Conservation (phyloP, 1,140 invertebrate species). For the Paraescarpia echinospica region DNA sequence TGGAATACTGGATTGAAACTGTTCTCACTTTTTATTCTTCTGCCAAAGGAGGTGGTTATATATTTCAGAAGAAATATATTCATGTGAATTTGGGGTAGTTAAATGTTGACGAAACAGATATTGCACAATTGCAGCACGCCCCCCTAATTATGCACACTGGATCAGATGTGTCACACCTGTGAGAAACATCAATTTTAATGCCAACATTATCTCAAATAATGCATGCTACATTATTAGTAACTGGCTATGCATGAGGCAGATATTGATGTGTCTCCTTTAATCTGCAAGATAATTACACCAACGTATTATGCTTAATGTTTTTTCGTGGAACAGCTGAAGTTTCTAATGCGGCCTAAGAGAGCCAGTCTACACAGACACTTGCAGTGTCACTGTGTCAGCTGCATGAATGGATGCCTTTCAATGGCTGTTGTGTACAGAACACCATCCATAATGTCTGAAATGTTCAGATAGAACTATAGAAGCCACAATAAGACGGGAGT, state of each 20-base stretch:
- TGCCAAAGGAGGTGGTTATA: not conserved
- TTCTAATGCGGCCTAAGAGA: not conserved
- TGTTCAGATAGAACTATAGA: not conserved
- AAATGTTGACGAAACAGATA: not conserved
- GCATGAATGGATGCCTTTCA: not conserved
- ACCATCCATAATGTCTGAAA: not conserved
- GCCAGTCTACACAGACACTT: not conserved
- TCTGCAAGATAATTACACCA: not conserved
- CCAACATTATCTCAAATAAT: slow-evolving; percentile 1
- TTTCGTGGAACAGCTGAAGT: not conserved
- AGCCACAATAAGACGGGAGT: not conserved
- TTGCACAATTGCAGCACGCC: not conserved
- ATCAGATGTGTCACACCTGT: not conserved
- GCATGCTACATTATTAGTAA: slow-evolving; percentile 6
- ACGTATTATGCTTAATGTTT: not conserved
- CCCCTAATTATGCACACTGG: not conserved
- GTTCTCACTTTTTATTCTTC: no score
- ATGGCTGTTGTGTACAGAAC: not conserved
- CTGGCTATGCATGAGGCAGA: not conserved
- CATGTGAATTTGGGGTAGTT: not conserved
- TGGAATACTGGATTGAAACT: no score
- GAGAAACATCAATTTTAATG: not conserved
- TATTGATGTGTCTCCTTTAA: not conserved
- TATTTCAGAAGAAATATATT: not conserved
- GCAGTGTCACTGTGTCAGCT: not conserved